These are phyloP conservation scores for Podargus strigoides DNA, from an alignment of 2,797 vertebrate species.

Conservation along the genomic window DNA sequence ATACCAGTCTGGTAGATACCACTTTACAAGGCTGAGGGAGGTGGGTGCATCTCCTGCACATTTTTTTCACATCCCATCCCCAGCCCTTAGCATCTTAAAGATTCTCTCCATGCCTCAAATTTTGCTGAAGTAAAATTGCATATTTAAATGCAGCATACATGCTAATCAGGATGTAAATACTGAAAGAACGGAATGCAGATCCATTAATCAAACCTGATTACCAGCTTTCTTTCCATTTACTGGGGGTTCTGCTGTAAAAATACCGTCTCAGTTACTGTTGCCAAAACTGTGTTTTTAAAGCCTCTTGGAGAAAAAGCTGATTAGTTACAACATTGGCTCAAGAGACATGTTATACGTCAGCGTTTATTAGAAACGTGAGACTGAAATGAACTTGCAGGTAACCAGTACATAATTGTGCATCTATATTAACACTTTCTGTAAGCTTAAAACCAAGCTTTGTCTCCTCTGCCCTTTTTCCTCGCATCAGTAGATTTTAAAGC, in stretches of 20 bases:
- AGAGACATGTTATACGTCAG: background rate
- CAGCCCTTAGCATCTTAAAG: background rate
- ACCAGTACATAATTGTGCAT: background rate
- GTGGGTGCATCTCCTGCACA: fast-evolving
- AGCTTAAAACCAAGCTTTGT: background rate
- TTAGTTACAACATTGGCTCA: conserved; percentile 10
- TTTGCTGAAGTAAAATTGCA: background rate
- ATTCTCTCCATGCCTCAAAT: background rate
- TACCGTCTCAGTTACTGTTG: conserved; percentile 80
- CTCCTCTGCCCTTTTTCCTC: background rate
- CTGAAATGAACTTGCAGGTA: background rate
- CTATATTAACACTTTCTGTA: background rate
- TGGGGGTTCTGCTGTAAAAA: conserved; percentile 34
- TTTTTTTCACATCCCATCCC: background rate
- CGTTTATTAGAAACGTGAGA: conserved; percentile 18
- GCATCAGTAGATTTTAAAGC: background rate
- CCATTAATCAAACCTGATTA: conserved; percentile 39
- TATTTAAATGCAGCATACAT: background rate
- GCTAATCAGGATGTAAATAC: conserved; percentile 11
- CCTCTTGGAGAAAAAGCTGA: conserved; percentile 69
- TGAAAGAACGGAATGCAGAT: conserved; percentile 22
- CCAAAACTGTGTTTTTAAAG: conserved; percentile 77
- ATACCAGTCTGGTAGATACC: background rate
- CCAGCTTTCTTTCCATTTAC: conserved; percentile 14
- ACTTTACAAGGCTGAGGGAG: background rate